Conservation (phyloP, 1,140 invertebrate genomes). For the Melitaea cinxia region DNA sequence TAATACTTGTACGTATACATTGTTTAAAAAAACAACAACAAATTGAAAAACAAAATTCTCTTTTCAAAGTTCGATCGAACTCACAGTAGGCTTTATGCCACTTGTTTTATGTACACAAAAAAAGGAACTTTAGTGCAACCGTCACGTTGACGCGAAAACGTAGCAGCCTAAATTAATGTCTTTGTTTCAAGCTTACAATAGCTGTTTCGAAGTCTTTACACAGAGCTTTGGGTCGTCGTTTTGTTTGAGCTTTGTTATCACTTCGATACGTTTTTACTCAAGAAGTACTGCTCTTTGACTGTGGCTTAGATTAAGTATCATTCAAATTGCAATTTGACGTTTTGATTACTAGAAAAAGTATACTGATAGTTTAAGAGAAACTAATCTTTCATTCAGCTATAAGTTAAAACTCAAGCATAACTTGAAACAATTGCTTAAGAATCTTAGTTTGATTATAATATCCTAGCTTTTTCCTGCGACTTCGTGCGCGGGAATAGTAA, state of each 20-base stretch:
- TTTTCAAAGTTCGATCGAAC: not conserved
- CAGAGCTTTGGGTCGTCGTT: slow-evolving; percentile 11
- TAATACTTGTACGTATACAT: too few relatives aligned
- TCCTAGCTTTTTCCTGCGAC: too few relatives aligned
- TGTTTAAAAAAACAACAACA: not conserved
- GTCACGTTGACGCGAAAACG: slow-evolving; percentile 42
- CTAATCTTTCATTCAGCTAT: too few relatives aligned
- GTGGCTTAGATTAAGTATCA: not conserved
- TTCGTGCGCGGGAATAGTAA: too few relatives aligned
- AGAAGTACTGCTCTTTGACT: not conserved
- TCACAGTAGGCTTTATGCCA: slow-evolving; percentile 8
- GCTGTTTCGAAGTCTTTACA: slow-evolving; percentile 29
- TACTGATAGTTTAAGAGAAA: too few relatives aligned
- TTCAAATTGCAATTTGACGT: slow-evolving; percentile 2
- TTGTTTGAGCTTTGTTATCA: slow-evolving; percentile 27
- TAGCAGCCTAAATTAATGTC: slow-evolving; percentile 47
- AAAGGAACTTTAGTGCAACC: slow-evolving; percentile 33
- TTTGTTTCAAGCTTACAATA: slow-evolving; percentile 45
- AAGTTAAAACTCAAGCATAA: too few relatives aligned
- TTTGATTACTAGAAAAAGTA: slow-evolving; percentile 11
- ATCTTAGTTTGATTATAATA: too few relatives aligned
- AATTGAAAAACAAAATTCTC: not conserved
- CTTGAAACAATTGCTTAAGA: too few relatives aligned
- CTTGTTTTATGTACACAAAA: not conserved
- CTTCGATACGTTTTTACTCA: slow-evolving; percentile 5